A percentile compares a stretch with the other conserved stretches of the same genome.
Evolutionary conservation across 2,888 invertebrate species (phyloP).

Genomic region (Nymphalis c-album): DNA sequence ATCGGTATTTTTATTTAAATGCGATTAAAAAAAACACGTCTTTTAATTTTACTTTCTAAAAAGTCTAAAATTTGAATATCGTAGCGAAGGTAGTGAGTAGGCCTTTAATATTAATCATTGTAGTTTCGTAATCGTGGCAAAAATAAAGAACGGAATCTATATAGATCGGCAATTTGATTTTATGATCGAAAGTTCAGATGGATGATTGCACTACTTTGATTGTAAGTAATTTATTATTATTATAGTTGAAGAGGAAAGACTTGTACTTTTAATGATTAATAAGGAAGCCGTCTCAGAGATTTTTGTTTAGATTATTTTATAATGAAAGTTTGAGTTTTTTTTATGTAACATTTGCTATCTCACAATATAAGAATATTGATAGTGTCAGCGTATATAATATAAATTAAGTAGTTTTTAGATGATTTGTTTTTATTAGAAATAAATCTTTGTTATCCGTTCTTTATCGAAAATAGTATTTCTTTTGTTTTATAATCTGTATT

Average conservation of each 20-base stretch:
- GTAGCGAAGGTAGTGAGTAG: conserved; percentile 18
- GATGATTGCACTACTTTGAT: conserved; percentile 29
- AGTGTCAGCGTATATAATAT: not conserved
- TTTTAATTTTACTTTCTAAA: not conserved
- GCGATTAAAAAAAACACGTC: too few relatives aligned
- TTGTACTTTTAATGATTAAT: conserved; percentile 35
- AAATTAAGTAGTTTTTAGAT: too few relatives aligned
- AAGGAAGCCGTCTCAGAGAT: conserved; percentile 18
- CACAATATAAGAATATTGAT: not conserved
- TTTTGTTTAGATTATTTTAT: conserved; percentile 22
- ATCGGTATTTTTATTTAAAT: too few relatives aligned
- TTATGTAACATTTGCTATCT: conserved; percentile 18
- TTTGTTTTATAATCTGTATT: too few relatives aligned
- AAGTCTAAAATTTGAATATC: not conserved
- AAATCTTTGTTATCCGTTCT: not conserved
- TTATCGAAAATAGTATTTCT: too few relatives aligned
- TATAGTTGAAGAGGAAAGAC: conserved; percentile 29
- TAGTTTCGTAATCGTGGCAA: conserved; percentile 38
- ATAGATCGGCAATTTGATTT: conserved; percentile 42
- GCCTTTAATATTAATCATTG: conserved; percentile 35
- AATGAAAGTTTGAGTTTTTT: conserved; percentile 25
- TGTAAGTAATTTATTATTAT: conserved; percentile 32
- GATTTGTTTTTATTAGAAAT: not conserved
- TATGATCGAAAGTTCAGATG: conserved; percentile 42
- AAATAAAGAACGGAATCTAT: conserved; percentile 43